Evolutionary conservation across 1,140 invertebrate species (phyloP).

Genomic region (Macrotrachela quadricornifera): DNA sequence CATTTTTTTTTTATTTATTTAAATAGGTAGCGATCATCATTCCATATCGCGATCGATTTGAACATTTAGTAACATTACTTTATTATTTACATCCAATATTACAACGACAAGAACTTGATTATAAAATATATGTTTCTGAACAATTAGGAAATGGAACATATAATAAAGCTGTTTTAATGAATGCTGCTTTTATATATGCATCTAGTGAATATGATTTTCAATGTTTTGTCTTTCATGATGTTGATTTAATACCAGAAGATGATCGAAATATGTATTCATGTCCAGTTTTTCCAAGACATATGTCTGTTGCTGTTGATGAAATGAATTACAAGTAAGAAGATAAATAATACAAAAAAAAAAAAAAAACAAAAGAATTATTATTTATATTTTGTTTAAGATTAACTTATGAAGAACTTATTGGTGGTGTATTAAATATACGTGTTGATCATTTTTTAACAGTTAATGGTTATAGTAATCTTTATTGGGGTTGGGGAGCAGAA

Average conservation of each 20-base stretch:
- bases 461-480: conserved; percentile 8
- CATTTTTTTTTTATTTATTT: not conserved
- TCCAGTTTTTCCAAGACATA: conserved; percentile 47
- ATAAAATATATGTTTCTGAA: conserved; percentile 71
- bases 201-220: conserved; percentile 47
- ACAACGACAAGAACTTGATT: conserved; percentile 63
- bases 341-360: not conserved
- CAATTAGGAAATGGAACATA: conserved; percentile 56
- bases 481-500: conserved; percentile 5
- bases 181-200: conserved; percentile 13
- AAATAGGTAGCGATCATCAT: conserved; percentile 51
- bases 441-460: not conserved
- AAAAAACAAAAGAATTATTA: not conserved
- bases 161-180: conserved; percentile 15
- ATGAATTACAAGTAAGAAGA: conserved; percentile 34
- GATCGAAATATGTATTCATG: conserved; percentile 37
- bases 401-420: conserved; percentile 65
- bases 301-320: conserved; percentile 42
- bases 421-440: conserved; percentile 41
- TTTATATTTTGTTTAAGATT: conserved; percentile 37
- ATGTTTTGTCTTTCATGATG: conserved; percentile 74
- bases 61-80: conserved; percentile 55
- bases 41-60: conserved; percentile 58
- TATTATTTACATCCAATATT: conserved; percentile 72
- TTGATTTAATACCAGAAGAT: conserved; percentile 45